phyloP scores from a whole-genome alignment of 2,888 invertebrate genomes.

The Thelaira solivaga region DNA sequence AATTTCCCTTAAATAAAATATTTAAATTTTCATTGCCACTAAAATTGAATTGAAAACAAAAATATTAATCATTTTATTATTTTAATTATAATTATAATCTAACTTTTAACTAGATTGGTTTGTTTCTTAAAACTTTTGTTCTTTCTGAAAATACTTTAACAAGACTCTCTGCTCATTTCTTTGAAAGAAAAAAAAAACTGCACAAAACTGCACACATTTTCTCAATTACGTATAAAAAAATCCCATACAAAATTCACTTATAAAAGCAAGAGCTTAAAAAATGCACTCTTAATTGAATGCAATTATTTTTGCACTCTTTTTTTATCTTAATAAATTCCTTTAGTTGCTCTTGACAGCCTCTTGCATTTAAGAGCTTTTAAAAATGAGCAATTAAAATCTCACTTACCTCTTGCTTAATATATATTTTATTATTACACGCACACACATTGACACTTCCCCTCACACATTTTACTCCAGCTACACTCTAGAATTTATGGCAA shows the following conservation, averaged over 20 bases:
- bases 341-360: not conserved
- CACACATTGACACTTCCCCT: too few relatives aligned
- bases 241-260: not conserved
- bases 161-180: not conserved
- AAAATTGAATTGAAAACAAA: too few relatives aligned
- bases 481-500: conserved; percentile 37
- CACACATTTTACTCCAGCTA: too few relatives aligned
- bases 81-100: too few relatives aligned
- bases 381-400: not conserved
- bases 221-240: not conserved
- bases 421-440: not conserved
- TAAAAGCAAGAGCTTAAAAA: not conserved
- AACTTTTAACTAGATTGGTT: not conserved
- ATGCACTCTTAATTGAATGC: not conserved
- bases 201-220: not conserved
- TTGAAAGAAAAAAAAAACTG: not conserved
- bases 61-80: too few relatives aligned
- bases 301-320: not conserved
- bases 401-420: not conserved
- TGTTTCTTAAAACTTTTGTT: not conserved
- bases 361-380: not conserved
- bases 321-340: too few relatives aligned
- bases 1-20: too few relatives aligned
- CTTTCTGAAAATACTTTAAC: not conserved
- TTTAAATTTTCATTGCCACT: too few relatives aligned